A percentile compares a stretch with the other conserved stretches of the same genome.
Evolutionary conservation across 2,113 vertebrate genomes (phyloP).

Genomic region (Aleadryas rufinucha): DNA sequence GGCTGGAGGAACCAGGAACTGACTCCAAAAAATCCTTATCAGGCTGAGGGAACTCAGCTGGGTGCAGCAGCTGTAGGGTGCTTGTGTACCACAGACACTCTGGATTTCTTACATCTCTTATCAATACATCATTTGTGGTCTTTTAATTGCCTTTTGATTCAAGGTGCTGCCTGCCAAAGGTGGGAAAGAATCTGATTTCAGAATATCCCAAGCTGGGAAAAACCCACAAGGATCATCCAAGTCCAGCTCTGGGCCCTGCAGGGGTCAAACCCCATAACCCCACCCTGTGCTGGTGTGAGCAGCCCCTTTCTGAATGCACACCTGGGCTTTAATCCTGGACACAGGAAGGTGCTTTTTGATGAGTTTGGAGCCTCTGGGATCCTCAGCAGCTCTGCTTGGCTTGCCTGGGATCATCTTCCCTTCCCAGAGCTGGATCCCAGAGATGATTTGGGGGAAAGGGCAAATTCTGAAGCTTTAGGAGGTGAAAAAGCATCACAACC

Average conservation of each 20-base stretch:
- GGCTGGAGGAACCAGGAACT: neutral
- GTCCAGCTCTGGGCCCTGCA: neutral
- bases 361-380: neutral
- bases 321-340: neutral
- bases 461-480: neutral
- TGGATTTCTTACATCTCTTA: rapidly evolving
- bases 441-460: neutral
- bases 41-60: neutral
- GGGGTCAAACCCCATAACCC: neutral
- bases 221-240: neutral
- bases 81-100: neutral
- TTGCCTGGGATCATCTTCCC: neutral
- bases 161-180: neutral
- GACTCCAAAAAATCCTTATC: neutral
- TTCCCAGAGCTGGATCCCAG: neutral
- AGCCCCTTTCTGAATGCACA: neutral
- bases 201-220: neutral
- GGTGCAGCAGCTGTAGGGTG: neutral
- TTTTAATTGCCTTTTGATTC: neutral
- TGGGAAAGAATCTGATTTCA: neutral
- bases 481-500: neutral
- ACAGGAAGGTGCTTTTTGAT: neutral
- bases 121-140: neutral
- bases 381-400: neutral
- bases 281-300: neutral